A percentile compares a stretch with the other conserved stretches of the same genome.
Conservation (phyloP, 2,888 invertebrate species). For the Ceramica pisi region DNA sequence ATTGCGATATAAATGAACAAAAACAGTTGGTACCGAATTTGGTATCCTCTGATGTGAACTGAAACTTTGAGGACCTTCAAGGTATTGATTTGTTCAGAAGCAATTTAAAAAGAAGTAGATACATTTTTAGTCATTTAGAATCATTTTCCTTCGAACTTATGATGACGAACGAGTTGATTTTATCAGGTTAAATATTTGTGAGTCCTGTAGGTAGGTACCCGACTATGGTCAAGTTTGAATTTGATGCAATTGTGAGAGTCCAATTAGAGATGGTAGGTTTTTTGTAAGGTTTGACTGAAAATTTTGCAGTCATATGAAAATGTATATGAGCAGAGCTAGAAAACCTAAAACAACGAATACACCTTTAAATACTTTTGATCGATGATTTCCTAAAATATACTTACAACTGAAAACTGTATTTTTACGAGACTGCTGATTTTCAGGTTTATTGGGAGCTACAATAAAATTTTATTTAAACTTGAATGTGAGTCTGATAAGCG, state of each 20-base stretch:
- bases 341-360: too few species aligned
- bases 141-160: neutral
- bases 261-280: neutral
- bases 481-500: neutral
- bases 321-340: neutral
- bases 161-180: neutral
- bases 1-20: constrained; percentile 50
- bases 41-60: constrained; percentile 18
- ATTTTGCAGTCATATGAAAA: neutral
- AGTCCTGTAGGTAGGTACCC: neutral
- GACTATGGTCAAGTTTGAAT: neutral
- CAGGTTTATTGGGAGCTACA: neutral
- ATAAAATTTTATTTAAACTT: too few species aligned
- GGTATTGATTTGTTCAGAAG: neutral
- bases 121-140: neutral
- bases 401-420: too few species aligned
- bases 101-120: neutral
- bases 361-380: neutral
- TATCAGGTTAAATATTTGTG: neutral
- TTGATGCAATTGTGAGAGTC: neutral
- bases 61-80: neutral
- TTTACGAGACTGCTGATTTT: neutral
- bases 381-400: too few species aligned
- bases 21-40: constrained; percentile 44
- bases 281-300: neutral